A percentile compares a stretch with the other conserved stretches of the same genome.
These are phyloP conservation scores for Scrobipalpa atriplicella DNA, from an alignment of 2,888 invertebrate genomes.

Conservation along the genomic window DNA sequence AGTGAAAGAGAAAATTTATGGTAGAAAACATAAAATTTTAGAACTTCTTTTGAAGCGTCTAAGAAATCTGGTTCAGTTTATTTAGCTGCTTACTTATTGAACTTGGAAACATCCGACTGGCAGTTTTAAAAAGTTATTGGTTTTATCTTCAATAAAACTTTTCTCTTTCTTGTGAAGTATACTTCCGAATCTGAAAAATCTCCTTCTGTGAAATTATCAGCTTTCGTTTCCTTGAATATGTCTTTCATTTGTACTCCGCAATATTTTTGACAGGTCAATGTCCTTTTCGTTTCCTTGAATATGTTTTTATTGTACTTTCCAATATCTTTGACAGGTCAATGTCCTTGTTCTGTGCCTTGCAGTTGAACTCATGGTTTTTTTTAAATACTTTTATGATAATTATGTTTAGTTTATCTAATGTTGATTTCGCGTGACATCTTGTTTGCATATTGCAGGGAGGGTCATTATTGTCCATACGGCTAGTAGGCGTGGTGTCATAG, in stretches of 20 bases:
- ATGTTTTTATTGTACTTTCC: neutral
- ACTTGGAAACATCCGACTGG: constrained; percentile 8
- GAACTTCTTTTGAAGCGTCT: neutral
- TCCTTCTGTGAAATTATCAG: neutral
- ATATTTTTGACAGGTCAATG: neutral
- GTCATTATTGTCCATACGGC: constrained; percentile 62
- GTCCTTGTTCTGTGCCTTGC: neutral
- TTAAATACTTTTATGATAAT: too few species aligned
- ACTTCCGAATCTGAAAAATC: neutral
- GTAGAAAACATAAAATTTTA: neutral
- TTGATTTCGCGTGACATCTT: constrained; percentile 17
- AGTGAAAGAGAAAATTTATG: neutral
- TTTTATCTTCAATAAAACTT: constrained; percentile 6
- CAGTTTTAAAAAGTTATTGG: constrained; percentile 6
- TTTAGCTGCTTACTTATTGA: neutral
- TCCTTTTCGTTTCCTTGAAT: neutral
- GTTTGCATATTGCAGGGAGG: constrained; percentile 54
- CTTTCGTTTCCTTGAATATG: neutral
- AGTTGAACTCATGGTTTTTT: too few species aligned
- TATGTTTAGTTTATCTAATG: neutral
- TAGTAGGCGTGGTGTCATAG: constrained; percentile 44
- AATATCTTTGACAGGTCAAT: neutral
- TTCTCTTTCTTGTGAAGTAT: neutral
- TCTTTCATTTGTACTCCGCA: neutral
- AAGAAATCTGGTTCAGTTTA: constrained; percentile 3